Conservation (phyloP, 2,113 vertebrate species). For the Engraulis encrasicolus region DNA sequence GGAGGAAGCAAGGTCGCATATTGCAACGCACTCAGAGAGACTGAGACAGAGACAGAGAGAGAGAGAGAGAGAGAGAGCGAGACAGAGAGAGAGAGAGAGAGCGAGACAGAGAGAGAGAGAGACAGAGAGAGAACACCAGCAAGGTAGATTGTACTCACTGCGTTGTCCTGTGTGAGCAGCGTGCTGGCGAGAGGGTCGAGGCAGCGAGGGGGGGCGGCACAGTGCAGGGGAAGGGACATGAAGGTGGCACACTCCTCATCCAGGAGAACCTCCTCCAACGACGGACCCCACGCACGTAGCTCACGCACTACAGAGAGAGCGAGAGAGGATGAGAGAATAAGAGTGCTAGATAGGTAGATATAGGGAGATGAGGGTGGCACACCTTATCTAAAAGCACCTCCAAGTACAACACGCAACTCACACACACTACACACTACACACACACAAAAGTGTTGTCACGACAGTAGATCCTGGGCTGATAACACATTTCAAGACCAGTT, state of each 20-base stretch:
- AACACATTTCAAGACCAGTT: too few species aligned
- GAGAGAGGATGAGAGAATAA: too few species aligned
- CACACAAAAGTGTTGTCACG: too few species aligned
- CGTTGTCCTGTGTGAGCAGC: slow-evolving; percentile 67
- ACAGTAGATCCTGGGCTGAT: too few species aligned
- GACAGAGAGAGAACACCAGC: background rate
- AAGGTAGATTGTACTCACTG: slow-evolving; percentile 70
- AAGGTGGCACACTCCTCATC: slow-evolving; percentile 76
- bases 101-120: background rate
- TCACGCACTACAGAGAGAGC: slow-evolving; percentile 48
- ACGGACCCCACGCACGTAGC: slow-evolving; percentile 59
- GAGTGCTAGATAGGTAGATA: too few species aligned
- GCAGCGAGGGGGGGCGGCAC: slow-evolving; percentile 57
- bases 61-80: background rate
- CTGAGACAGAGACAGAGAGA: background rate
- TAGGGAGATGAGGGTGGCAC: too few species aligned
- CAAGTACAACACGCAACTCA: too few species aligned
- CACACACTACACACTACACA: too few species aligned
- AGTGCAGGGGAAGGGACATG: slow-evolving; percentile 51
- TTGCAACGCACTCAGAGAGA: background rate
- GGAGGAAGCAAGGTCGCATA: too few species aligned
- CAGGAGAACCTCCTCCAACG: slow-evolving; percentile 67
- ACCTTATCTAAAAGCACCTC: too few species aligned
- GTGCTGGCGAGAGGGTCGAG: slow-evolving; percentile 71
- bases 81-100: background rate